Conservation (phyloP, 2,797 vertebrate species). For the Mormyrops attenuatus region DNA sequence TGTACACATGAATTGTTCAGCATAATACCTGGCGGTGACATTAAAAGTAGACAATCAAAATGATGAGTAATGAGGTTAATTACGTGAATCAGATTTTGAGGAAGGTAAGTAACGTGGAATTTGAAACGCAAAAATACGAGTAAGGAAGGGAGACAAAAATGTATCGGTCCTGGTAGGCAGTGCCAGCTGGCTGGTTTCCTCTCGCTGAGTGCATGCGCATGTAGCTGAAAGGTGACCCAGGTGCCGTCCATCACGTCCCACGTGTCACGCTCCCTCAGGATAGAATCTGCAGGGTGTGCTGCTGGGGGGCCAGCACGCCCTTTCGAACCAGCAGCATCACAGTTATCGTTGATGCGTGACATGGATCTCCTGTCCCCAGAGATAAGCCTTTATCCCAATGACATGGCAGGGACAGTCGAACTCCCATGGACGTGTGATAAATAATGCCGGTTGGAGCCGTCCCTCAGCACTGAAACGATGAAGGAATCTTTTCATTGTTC, state of each 20-base stretch:
- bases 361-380: background rate
- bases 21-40: background rate
- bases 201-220: background rate
- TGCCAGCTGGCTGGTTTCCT: background rate
- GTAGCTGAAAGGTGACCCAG: background rate
- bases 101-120: background rate
- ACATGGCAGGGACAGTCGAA: constrained; percentile 9
- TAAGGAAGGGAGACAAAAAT: background rate
- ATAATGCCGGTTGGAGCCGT: background rate
- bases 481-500: background rate
- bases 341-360: background rate
- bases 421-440: background rate
- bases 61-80: background rate
- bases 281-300: background rate
- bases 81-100: background rate
- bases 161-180: background rate
- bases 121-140: background rate
- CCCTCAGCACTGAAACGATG: background rate
- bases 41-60: background rate
- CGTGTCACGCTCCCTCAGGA: background rate
- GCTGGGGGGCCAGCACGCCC: background rate
- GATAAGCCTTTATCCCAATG: background rate
- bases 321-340: background rate
- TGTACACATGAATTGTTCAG: background rate
- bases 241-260: background rate